A percentile compares a stretch with the other conserved stretches of the same genome.
Conservation (phyloP, 2,113 vertebrate genomes). For the Gnathonemus longibarbis region DNA sequence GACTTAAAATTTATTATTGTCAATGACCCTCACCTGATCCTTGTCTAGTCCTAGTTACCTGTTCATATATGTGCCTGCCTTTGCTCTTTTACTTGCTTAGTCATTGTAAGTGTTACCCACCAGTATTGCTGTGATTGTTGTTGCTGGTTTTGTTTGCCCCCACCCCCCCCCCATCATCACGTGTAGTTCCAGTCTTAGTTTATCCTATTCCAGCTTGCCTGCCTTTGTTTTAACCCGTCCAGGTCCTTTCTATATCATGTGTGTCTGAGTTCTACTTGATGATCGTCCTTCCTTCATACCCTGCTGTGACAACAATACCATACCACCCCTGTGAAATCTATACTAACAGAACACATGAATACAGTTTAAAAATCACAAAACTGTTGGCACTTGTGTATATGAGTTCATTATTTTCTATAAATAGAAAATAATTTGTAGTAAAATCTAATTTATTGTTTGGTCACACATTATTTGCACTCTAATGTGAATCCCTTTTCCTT, state of each 20-base stretch:
- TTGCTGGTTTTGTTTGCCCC: too few relatives aligned
- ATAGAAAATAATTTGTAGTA: neutral
- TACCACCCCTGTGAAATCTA: neutral
- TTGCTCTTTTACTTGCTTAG: neutral
- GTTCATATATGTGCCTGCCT: neutral
- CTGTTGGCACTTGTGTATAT: neutral
- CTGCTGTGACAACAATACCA: neutral
- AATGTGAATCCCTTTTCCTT: neutral
- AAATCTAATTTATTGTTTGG: neutral
- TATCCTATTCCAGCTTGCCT: neutral
- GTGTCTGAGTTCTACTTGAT: neutral
- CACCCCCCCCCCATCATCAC: neutral
- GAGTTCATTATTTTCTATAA: neutral
- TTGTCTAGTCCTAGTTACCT: neutral
- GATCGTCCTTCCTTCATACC: neutral
- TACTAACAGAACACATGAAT: neutral
- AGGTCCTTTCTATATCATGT: neutral
- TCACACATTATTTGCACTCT: neutral
- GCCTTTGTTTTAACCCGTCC: neutral
- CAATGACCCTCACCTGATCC: too few relatives aligned
- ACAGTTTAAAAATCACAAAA: neutral
- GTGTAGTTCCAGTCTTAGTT: neutral
- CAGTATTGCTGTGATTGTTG: neutral
- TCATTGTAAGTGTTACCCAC: neutral
- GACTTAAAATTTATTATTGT: neutral